Evolutionary conservation across 2,888 invertebrate genomes (phyloP), one percentile per base, ranked within the genome.

Genomic region (Idaea biselata): DNA sequence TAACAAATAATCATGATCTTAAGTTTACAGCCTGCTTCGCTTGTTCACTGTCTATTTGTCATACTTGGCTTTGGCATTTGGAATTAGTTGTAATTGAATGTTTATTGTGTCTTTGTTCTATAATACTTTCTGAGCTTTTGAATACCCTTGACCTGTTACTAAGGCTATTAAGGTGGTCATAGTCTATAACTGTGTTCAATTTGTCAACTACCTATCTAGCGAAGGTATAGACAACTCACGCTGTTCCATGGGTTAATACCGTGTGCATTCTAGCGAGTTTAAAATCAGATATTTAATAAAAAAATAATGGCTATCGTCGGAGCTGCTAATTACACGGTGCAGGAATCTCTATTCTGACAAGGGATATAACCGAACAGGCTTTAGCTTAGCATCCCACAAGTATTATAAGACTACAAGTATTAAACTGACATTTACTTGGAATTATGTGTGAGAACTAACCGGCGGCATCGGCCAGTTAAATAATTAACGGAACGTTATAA

Each of bases 121-220:
- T 14, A n/a, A 44, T 44, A 14, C 3, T 75, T 68, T 73, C 79
- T 82, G 78, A 75, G 78, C 73, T 70, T 70, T 72, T 68, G 57
- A 58, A 64, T 70, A 75, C 66, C 84, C 84, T 83, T 84, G 84
- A 83, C 82, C 80, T 80, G 83, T 79, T 79, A 68, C 72, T 76
- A 72, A 74, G 73, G 72, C 55, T 7, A 33, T 61, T 63, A 18
- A 59, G 59, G 33, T 64, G 60, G 58, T 44, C 53, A 59, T 59
- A 53, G 17, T 18, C 59, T 17, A 17, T 17, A 60, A 70, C 70
- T 71, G 70, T 71, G 67, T 70, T 44, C 69, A 69, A 73, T 70
- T 64, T 44, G 44, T 11, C 11, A 3, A 44, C 44, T 44, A 44
- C 14, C 44, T 14, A 72, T 68, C 65, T 55, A 64, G 63, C 65